phyloP scores from a whole-genome alignment of 2,113 vertebrate genomes.

The Mionectes macconnelli region DNA sequence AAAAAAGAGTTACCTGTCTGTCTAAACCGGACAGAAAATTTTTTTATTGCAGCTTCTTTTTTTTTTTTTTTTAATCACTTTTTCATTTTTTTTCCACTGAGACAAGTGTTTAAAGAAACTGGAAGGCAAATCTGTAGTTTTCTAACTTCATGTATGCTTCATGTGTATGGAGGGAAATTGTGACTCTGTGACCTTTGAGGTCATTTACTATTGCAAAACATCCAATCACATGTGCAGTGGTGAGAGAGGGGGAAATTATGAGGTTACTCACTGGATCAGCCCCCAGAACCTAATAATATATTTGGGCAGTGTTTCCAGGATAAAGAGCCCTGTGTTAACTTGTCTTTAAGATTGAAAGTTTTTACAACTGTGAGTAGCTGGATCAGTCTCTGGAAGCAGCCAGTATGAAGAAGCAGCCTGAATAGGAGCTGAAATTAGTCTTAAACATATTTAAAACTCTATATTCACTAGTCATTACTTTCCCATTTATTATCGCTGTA shows the following conservation, averaged over 20 bases:
- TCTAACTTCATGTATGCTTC: neutral
- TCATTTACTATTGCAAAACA: neutral
- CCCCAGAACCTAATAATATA: neutral
- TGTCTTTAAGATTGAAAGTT: neutral
- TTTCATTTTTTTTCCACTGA: neutral
- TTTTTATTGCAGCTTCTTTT: neutral
- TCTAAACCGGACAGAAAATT: neutral
- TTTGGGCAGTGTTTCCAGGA: neutral
- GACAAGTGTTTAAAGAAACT: neutral
- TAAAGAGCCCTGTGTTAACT: neutral
- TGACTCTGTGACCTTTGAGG: neutral
- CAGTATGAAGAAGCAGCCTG: neutral
- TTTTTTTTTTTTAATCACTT: neutral
- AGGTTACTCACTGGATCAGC: neutral
- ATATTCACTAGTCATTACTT: neutral
- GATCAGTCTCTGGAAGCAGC: neutral
- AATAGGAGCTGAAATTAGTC: neutral
- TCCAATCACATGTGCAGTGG: neutral
- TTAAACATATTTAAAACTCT: neutral
- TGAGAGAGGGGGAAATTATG: neutral
- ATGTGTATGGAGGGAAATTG: neutral
- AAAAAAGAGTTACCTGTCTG: neutral
- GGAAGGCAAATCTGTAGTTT: neutral
- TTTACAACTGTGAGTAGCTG: slow-evolving; percentile 5
- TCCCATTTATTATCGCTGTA: neutral